Base-by-base conservation (phyloP, 2,888 invertebrate genomes). In the Apamea sordens region DNA sequence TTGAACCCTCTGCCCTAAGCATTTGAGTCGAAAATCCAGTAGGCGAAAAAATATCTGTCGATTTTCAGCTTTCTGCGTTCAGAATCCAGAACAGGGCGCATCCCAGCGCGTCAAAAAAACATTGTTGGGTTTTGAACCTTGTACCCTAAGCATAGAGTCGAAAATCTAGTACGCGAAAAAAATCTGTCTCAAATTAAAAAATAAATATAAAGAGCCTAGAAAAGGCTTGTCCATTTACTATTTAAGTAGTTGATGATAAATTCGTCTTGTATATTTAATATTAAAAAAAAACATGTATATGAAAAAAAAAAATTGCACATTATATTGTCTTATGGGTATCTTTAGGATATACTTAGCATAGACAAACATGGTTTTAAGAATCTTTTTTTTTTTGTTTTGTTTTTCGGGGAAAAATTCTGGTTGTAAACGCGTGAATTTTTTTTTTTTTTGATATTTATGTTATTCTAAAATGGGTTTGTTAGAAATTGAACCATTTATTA, bases 231-330 rank as follows among this genome's bases (percentile, higher is more conserved):
- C 83, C 88, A 82, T 80, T 80, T 56, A 79, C 13, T 73, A 76
- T 69, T 41, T 80, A 80, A 73, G 75, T 68, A 77, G 79, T 75
- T 32, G 50, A 73, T 59, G 50, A 75, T 59, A 82, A 77, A 86
- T 80, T 83, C 72, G 76, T 81, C 36, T 76, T 87, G 88, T 88
- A 88, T 64, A 89, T 84, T 85, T 61, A 67, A 73, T 53, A 71
- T 32, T 71, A 65, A 77, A 84, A 79, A 89, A 87, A 83, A 80
- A 84, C 61, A 77, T 88, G 88, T 89, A 88, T 87, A 87, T 87
- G 75, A 82, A 85, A 82, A 89, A 88, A 88, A 84, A 86, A 83
- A 79, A 74, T 59, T 68, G 75, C 83, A 86, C 81, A 76, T 74
- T 76, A 80, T 41, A 65, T 53, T 70, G 73, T 80, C 50, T 73